phyloP scores from a whole-genome alignment of 2,797 vertebrate species.

The Pantherophis alleghaniensis region DNA sequence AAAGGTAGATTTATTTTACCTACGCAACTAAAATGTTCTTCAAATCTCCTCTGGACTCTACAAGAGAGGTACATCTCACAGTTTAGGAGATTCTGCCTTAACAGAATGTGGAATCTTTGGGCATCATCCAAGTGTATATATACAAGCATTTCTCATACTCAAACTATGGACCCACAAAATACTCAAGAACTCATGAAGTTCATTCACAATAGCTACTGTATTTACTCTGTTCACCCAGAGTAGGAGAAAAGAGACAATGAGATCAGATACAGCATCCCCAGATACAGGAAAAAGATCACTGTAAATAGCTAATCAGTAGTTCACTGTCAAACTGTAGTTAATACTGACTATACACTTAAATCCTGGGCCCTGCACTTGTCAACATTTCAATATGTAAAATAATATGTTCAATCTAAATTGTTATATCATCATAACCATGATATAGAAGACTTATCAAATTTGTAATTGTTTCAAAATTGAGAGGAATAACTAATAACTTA shows the following conservation, averaged over 20 bases:
- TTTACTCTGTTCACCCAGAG: neutral
- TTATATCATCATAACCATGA: neutral
- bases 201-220: neutral
- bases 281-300: neutral
- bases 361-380: neutral
- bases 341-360: neutral
- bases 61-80: neutral
- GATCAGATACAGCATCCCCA: neutral
- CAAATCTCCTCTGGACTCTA: neutral
- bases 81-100: neutral
- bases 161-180: neutral
- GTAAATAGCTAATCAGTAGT: neutral
- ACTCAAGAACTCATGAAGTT: neutral
- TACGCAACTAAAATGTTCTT: neutral
- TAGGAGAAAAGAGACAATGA: neutral
- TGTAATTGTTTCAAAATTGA: neutral
- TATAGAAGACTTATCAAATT: neutral
- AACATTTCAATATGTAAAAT: neutral
- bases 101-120: neutral
- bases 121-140: neutral
- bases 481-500: neutral
- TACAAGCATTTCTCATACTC: neutral
- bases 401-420: neutral
- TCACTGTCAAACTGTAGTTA: neutral
- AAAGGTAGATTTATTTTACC: neutral